These are phyloP conservation scores for Aurelia coerulea DNA, from an alignment of 30 jellyfish, hydroid and myxozoan species.

Conservation along the genomic window DNA sequence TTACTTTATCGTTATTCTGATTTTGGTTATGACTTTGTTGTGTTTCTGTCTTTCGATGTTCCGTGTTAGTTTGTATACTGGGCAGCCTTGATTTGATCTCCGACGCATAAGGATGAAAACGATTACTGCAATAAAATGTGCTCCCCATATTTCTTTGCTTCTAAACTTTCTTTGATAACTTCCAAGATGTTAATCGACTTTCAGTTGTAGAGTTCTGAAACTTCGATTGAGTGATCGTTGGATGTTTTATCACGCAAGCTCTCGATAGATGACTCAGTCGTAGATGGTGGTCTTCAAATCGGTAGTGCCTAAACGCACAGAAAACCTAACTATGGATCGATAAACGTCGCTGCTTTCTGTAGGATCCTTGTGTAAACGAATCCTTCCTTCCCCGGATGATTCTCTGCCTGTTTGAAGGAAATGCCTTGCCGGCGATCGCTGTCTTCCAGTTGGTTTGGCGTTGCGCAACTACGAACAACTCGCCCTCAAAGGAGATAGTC, in stretches of 20 bases:
- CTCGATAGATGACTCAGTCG: constrained; percentile 48
- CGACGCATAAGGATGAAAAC: constrained; percentile 77
- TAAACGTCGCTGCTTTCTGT: not conserved
- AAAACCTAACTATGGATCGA: constrained; percentile 26
- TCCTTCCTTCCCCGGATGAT: not conserved
- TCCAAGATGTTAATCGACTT: too few species aligned
- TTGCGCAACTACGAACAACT: constrained; percentile 77
- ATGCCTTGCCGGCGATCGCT: constrained; percentile 19
- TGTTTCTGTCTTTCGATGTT: constrained; percentile 49
- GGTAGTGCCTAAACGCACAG: constrained; percentile 59
- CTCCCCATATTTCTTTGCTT: constrained; percentile 42
- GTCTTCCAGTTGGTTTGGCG: constrained; percentile 66
- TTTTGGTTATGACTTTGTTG: constrained; percentile 5
- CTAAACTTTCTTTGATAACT: too few species aligned
- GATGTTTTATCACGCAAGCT: not conserved
- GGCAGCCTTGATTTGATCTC: constrained; percentile 70
- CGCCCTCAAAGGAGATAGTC: constrained; percentile 38
- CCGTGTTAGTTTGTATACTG: constrained; percentile 24
- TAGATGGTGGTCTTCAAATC: constrained; percentile 37
- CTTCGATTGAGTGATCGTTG: not conserved
- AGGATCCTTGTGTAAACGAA: not conserved
- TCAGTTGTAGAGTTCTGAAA: not conserved
- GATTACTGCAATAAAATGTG: constrained; percentile 63
- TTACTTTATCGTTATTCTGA: constrained; percentile 21
- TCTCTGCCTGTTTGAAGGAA: not conserved